Base-by-base conservation (phyloP, 1,140 invertebrate species). In the Hyles vespertilio region DNA sequence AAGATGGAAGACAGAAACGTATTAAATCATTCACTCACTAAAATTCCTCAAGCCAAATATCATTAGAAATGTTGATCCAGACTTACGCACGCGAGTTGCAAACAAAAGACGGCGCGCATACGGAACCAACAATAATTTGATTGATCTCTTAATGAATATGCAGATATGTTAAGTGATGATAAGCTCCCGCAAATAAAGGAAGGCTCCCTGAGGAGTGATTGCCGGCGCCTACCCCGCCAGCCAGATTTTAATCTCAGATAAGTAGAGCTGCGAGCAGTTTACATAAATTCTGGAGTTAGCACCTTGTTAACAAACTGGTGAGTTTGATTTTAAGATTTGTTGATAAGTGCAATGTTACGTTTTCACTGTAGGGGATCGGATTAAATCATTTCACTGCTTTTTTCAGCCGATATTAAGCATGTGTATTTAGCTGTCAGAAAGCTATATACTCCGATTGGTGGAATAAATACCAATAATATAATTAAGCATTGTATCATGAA, bases 221-320 rank as follows among this genome's bases (percentile, higher is more conserved):
- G 79, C 67, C 69, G 74, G 65, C 72, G 70, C 72, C 75, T 75
- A 73, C 78, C 77, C 72, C 64, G 71, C 69, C 64, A 65, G 70
- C 67, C 79, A 79, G 85, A 88, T 88, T 87, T 88, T 87, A 88
- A 88, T 88, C 85, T 85, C 73, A 88, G 85, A 88, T 88, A 88
- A 84, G 69, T 70, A 69, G 71, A 70, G 71, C 72, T 67, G 58
- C 67, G 78, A 80, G 78, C 84, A 86, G 81, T 87, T 85, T 87
- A 85, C 85, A 88, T 88, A 88, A 88, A 88, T 88, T 88, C 76
- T 76, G 70, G 74, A 83, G 74, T 86, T 82, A 87, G 82, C 77
- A 81, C 84, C 81, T 87, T 83, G 82, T 87, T 87, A 81, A 87
- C 81, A 85, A 85, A 83, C 69, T 80, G 84, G 81, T 77, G 47